Evolutionary conservation across 2,797 vertebrate species (phyloP).

Genomic region (Sphenodon punctatus): DNA sequence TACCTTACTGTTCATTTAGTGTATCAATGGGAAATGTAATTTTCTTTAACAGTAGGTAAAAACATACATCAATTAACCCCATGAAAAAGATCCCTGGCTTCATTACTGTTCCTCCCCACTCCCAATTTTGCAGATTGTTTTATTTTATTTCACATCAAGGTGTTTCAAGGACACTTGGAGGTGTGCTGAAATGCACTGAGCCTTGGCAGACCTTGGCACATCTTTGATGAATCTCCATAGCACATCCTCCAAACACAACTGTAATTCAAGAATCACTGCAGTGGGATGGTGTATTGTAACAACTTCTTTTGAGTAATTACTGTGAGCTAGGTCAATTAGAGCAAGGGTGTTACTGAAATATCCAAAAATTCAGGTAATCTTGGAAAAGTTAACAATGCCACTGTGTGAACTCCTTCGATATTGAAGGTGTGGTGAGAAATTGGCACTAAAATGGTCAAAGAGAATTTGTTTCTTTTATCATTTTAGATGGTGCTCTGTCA

Average conservation of each 20-base stretch:
- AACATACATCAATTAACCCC: neutral
- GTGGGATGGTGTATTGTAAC: conserved; percentile 37
- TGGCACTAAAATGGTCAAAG: neutral
- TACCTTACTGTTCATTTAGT: neutral
- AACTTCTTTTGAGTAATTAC: conserved; percentile 50
- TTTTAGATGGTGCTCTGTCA: no score
- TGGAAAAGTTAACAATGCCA: neutral
- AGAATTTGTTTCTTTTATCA: neutral
- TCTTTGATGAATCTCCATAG: conserved; percentile 26
- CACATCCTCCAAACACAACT: conserved; percentile 8
- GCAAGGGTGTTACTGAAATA: neutral
- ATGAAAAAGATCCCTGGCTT: neutral
- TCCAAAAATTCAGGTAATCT: neutral
- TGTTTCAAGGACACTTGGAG: conserved; percentile 1
- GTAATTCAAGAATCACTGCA: conserved; percentile 31
- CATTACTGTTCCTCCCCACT: neutral
- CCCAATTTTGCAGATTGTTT: no score
- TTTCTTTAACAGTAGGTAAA: neutral
- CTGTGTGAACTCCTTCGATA: no score
- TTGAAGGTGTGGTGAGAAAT: no score
- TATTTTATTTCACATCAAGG: neutral
- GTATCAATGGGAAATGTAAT: neutral
- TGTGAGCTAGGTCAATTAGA: conserved; percentile 47
- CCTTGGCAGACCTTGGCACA: conserved; percentile 4
- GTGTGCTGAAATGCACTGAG: conserved; percentile 20